Percentiles rank a stretch among this genome's conserved stretches.
These are phyloP conservation scores for Channa argus DNA, from an alignment of 2,113 vertebrate species.

Conservation along the genomic window DNA sequence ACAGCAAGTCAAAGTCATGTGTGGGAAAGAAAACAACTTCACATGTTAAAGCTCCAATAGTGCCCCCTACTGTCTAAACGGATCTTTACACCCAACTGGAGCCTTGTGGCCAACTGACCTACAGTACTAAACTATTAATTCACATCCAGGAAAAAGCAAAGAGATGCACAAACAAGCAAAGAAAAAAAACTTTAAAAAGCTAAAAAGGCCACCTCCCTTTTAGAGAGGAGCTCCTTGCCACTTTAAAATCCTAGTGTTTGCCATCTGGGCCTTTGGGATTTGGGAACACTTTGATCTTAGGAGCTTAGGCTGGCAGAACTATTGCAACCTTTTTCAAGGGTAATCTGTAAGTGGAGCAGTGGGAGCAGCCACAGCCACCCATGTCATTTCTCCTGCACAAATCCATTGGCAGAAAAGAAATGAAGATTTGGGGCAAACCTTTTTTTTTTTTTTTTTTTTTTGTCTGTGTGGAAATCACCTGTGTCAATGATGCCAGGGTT, in stretches of 20 bases:
- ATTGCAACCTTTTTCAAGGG: constrained; percentile 30
- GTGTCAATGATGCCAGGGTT: constrained; percentile 83
- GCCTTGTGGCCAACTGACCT: background rate
- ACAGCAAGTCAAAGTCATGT: background rate
- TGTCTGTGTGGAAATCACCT: constrained; percentile 55
- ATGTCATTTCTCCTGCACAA: background rate
- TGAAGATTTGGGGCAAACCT: too few relatives aligned
- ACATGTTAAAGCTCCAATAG: background rate
- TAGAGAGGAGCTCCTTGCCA: background rate
- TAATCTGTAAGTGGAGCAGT: constrained; percentile 50
- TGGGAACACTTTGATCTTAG: constrained; percentile 51
- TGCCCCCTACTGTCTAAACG: constrained; percentile 12
- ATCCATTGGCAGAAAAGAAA: too few relatives aligned
- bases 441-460: background rate
- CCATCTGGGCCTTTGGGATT: constrained; percentile 67
- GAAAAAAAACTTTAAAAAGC: too few relatives aligned
- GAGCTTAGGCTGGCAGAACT: constrained; percentile 63
- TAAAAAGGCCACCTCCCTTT: too few relatives aligned
- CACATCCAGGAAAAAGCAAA: too few relatives aligned
- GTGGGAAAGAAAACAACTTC: background rate
- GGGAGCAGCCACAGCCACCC: background rate
- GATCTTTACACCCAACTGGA: background rate
- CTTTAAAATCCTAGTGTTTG: constrained; percentile 34
- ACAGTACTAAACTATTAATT: too few relatives aligned
- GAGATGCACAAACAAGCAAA: too few relatives aligned